Evolutionary conservation across 2,113 vertebrate genomes (phyloP), one percentile per base, ranked within the genome.

Genomic region (Salminus brasiliensis): DNA sequence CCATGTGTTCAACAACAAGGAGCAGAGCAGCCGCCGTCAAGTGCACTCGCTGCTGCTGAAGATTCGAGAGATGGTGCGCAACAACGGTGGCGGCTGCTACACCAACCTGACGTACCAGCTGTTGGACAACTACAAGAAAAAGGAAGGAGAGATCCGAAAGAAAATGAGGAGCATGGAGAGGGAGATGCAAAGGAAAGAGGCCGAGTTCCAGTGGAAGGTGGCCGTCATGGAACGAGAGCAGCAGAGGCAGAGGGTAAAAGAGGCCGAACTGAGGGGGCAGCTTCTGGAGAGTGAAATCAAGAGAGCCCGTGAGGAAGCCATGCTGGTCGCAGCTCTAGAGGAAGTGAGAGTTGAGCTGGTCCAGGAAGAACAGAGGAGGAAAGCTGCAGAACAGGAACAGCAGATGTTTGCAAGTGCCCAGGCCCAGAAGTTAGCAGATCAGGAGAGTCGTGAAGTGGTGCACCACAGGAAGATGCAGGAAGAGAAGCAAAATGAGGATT

Each of bases 1-100:
- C 36, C 70, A 73, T n/a, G 60, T 80, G 25, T 72, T 80, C 70
- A 80, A 52, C 13, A 74, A 80, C n/a, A 66, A 21, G 43, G 29
- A 30, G 3, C 8, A 55, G n/a, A 11, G 23, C 49, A 71, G 25
- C 30, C n/a, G 16, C 23, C 3, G 16, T 1, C 77, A 72, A 65
- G 77, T 53, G 16, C 0, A 25, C 9, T 3, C 7, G 1, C 69
- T 78, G 29, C 55, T 78, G 29, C 27, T 39, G 29, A 78, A 78
- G 55, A 63, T 78, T 0, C 55, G 62, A 43, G 41, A 70, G 5
- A 71, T 66, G 77, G 34, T 72, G 11, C 11, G 3, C 16, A 12
- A 15, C 10, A 72, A 72, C 8, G 34, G 52, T 0, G 71, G 71
- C 34, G 11, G 7, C 13, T 79, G 16, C 69, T 79, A 66, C 45